phyloP scores from a whole-genome alignment of 2,113 vertebrate genomes.

The Sceloporus tristichus region DNA sequence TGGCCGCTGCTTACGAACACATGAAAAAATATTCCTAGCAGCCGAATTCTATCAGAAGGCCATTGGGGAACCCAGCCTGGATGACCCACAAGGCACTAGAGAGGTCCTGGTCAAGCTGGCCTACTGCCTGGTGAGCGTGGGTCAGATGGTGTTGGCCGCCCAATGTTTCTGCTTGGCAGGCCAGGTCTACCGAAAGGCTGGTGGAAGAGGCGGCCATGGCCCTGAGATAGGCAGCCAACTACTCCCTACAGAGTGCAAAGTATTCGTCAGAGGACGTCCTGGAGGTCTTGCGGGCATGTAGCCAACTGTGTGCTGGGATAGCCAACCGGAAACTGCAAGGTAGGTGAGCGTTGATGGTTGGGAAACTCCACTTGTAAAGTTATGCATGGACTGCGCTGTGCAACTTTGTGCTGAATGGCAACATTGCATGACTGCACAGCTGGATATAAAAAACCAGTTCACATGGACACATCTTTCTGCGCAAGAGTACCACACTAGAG shows the following conservation, averaged over 20 bases:
- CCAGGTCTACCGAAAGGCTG: slow-evolving; percentile 16
- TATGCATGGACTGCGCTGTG: too few species aligned
- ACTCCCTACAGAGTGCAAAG: slow-evolving; percentile 13
- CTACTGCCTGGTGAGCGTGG: background rate
- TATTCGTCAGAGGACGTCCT: background rate
- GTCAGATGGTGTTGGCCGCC: background rate
- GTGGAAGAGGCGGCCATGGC: slow-evolving; percentile 42
- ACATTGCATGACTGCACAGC: too few species aligned
- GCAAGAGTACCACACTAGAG: too few species aligned
- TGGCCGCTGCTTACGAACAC: background rate
- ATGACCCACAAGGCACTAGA: background rate
- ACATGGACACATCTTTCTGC: too few species aligned
- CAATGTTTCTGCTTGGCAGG: slow-evolving; percentile 39
- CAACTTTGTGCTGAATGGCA: too few species aligned
- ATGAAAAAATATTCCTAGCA: slow-evolving; percentile 45
- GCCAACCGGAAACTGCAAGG: slow-evolving; percentile 27
- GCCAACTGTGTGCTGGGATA: background rate
- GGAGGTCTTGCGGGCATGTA: slow-evolving; percentile 15
- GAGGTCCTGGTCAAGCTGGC: slow-evolving; percentile 1
- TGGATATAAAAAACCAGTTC: too few species aligned
- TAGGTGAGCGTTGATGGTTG: background rate
- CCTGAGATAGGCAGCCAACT: slow-evolving; percentile 30
- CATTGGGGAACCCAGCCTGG: background rate
- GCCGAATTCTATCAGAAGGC: slow-evolving; percentile 29
- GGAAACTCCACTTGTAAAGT: too few species aligned